Evolutionary conservation across 1,140 invertebrate genomes (phyloP), one percentile per base, ranked within the genome.

Genomic region (Pristionchus pacificus): DNA sequence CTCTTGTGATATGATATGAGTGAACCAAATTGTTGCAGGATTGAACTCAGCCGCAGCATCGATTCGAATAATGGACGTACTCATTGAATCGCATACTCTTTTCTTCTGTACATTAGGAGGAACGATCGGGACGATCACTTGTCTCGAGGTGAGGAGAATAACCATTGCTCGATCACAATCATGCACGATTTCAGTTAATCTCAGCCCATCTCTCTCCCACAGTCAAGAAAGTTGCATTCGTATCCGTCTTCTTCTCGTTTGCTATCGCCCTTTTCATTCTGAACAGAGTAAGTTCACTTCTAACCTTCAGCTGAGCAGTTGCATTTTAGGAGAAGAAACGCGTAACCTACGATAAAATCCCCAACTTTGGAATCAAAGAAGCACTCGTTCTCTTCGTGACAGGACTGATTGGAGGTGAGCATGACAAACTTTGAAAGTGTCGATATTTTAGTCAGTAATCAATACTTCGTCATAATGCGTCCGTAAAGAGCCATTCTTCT

Each of bases 181-280:
- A 65, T 31, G 24, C 24, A 55, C 14, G 19, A 25, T 49, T 49
- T 49, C 38, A 49, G 38, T 49, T 49, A 6, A 6, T 49, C 6
- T 6, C 77, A 32, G 72, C 70, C 6, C 32, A 63, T 29, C 68
- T 79, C 60, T 70, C 60, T n/a, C 60, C 66, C 29, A 24, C 65
- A 19, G 64, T 77, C 60, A 82, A 82, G 76, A 82, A 82, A 72
- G 79, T 82, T 76, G 57, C 75, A n/a, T 82, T 82, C 70, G 38
- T 49, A 49, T 49, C 38, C 6, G 38, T 49, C 19, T 49, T 49
- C 38, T 49, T 49, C 19, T 49, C 80, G 14, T 82, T 82, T 68
- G 80, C 80, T 6, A 70, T 80, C 31, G 73, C 79, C 3, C 65
- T 82, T 15, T 70, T 76, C 33, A 64, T 82, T 27, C 73, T 82